phyloP scores from a whole-genome alignment of 2,797 vertebrate species.

The Sardinella longiceps region DNA sequence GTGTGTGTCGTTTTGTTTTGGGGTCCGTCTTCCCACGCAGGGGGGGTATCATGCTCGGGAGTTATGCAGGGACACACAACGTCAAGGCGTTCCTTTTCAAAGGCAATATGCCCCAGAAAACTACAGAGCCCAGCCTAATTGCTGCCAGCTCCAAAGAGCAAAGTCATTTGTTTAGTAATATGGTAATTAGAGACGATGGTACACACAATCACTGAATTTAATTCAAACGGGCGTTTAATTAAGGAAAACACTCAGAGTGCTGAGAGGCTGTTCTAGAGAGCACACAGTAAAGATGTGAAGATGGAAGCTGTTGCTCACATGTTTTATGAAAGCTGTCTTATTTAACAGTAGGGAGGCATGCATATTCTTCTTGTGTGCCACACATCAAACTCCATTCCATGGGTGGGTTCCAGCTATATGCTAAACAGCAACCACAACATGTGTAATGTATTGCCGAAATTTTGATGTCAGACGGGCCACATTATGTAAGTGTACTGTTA shows the following conservation, averaged over 20 bases:
- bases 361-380: background rate
- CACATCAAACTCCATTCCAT: background rate
- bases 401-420: background rate
- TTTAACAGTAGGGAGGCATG: background rate
- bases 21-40: background rate
- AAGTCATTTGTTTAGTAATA: constrained; percentile 46
- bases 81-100: constrained; percentile 34
- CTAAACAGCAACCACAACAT: background rate
- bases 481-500: background rate
- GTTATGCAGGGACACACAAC: constrained; percentile 30
- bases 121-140: constrained; percentile 37
- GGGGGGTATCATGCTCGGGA: background rate
- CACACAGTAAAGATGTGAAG: background rate
- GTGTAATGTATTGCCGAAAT: background rate
- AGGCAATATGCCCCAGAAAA: constrained; percentile 39
- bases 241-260: background rate
- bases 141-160: constrained; percentile 42
- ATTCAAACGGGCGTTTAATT: constrained; percentile 39
- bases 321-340: background rate
- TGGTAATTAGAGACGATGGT: constrained; percentile 43
- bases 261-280: background rate
- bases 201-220: constrained; percentile 27
- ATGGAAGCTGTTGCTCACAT: constrained; percentile 7
- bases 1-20: background rate
- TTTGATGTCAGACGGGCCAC: background rate